phyloP scores from a whole-genome alignment of 2,888 invertebrate genomes.

The Drosophila affinis region DNA sequence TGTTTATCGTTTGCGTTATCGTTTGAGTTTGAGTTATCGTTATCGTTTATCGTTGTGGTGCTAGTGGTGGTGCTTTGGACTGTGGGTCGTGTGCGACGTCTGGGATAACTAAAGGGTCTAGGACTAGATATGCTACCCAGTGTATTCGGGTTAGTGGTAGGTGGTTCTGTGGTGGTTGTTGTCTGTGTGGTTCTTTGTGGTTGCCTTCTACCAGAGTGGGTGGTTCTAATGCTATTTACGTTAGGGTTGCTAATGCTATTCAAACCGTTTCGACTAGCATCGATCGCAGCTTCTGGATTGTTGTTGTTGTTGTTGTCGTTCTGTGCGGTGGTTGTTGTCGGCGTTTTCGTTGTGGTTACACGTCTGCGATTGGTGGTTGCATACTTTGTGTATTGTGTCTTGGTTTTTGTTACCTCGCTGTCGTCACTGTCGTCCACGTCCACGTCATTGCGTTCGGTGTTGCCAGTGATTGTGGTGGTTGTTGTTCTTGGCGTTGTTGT shows the following conservation, averaged over 20 bases:
- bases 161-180: constrained; percentile 30
- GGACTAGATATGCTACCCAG: constrained; percentile 84
- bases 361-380: constrained; percentile 61
- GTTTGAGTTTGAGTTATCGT: constrained; percentile 35
- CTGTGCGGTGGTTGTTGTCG: constrained; percentile 30
- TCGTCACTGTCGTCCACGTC: constrained; percentile 51
- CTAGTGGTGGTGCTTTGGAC: constrained; percentile 50
- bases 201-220: constrained; percentile 74
- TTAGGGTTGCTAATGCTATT: constrained; percentile 59
- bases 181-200: constrained; percentile 50
- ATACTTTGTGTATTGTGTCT: constrained; percentile 66
- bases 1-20: constrained; percentile 40
- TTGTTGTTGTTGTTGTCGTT: constrained; percentile 41
- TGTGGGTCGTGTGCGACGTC: constrained; percentile 84
- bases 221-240: constrained; percentile 72
- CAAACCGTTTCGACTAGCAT: constrained; percentile 78
- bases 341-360: constrained; percentile 36
- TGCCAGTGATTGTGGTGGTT: constrained; percentile 39
- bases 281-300: constrained; percentile 61
- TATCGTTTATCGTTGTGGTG: constrained; percentile 43
- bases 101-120: constrained; percentile 85
- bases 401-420: constrained; percentile 73
- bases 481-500: neutral
- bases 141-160: constrained; percentile 54
- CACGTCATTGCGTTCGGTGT: constrained; percentile 49